These are phyloP conservation scores for Sebastes vulpes DNA, from an alignment of 2,797 vertebrate species.

Conservation along the genomic window DNA sequence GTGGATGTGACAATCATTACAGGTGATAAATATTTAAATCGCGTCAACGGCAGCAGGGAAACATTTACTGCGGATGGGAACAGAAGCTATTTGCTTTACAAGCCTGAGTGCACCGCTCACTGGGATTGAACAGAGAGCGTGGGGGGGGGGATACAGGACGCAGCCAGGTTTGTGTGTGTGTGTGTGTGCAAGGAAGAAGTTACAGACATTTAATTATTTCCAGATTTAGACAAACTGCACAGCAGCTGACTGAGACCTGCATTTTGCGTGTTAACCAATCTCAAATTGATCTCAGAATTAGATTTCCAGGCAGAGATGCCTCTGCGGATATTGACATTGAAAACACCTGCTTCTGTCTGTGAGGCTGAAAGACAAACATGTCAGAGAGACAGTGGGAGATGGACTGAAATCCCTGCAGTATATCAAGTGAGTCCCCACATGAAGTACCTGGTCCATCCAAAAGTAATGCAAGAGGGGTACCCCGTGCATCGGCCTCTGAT, in stretches of 20 bases:
- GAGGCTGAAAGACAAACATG: not conserved
- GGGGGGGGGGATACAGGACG: not conserved
- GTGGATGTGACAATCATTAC: conserved; percentile 45
- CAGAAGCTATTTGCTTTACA: conserved; percentile 50
- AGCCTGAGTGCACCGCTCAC: conserved; percentile 38
- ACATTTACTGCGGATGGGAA: conserved; percentile 50
- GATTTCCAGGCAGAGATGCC: conserved; percentile 19
- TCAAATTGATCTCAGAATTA: conserved; percentile 36
- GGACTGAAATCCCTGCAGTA: not conserved
- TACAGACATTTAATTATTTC: conserved; percentile 44
- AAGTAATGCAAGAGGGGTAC: not conserved
- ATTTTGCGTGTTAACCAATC: conserved; percentile 17
- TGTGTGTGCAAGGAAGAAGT: not conserved
- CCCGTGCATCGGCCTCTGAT: no score
- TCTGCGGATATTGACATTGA: conserved; percentile 29
- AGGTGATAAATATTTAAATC: conserved; percentile 70
- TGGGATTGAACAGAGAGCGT: conserved; percentile 8
- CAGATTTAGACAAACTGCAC: conserved; percentile 25
- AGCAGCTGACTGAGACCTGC: conserved; percentile 16
- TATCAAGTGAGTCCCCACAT: not conserved
- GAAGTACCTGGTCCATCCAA: no score
- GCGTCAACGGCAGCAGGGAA: conserved; percentile 18
- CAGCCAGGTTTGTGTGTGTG: not conserved
- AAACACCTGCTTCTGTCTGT: conserved; percentile 2
- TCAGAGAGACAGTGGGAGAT: not conserved